phyloP scores from a whole-genome alignment of 2,113 vertebrate species.

The Cyanoderma ruficeps region DNA sequence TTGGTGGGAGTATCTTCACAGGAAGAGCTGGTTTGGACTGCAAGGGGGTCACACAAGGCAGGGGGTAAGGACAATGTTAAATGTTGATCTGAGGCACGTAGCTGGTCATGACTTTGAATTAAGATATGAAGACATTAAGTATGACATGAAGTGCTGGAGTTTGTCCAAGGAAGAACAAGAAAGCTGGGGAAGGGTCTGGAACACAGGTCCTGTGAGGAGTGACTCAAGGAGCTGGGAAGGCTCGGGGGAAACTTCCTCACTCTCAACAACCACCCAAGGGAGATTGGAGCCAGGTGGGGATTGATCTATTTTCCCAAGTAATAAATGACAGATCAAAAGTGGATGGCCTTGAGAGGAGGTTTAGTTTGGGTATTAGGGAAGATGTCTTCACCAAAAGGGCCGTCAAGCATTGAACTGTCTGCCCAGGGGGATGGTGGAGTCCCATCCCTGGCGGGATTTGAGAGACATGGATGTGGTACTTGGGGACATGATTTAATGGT shows the following conservation, averaged over 20 bases:
- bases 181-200: neutral
- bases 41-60: neutral
- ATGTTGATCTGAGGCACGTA: rapidly evolving
- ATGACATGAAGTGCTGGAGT: neutral
- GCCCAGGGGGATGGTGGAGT: neutral
- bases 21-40: neutral
- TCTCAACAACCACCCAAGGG: neutral
- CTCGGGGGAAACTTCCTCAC: neutral
- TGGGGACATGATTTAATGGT: neutral
- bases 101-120: neutral
- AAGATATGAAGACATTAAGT: neutral
- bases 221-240: neutral
- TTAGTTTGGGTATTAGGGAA: neutral
- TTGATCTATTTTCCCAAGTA: neutral
- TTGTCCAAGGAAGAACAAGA: neutral
- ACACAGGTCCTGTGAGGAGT: neutral
- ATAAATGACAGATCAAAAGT: neutral
- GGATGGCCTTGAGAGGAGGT: neutral
- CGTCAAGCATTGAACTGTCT: neutral
- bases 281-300: neutral
- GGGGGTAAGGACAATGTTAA: neutral
- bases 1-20: neutral
- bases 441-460: neutral
- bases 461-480: rapidly evolving
- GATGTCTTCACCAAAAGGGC: neutral